A percentile compares a stretch with the other conserved stretches of the same genome.
phyloP scores from a whole-genome alignment of 2,888 invertebrate genomes.

The Drosophila kambysellisi region DNA sequence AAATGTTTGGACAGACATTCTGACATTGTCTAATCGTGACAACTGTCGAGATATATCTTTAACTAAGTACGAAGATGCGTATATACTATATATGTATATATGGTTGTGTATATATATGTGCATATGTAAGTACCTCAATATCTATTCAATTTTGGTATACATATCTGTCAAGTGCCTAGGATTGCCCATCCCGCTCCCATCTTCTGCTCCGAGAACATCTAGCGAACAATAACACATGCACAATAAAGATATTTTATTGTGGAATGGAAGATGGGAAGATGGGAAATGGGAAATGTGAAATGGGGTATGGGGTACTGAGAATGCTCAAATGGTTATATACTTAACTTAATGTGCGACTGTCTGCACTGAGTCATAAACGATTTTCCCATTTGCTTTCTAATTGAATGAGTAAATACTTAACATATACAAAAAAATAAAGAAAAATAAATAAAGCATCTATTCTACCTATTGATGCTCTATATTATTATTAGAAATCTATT shows the following conservation, averaged over 20 bases:
- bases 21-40: constrained; percentile 37
- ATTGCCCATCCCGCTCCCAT: constrained; percentile 1
- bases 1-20: constrained; percentile 51
- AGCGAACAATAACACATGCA: constrained; percentile 47
- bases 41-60: constrained; percentile 45
- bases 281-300: constrained; percentile 5
- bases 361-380: constrained; percentile 66
- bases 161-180: constrained; percentile 15
- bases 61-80: constrained; percentile 23
- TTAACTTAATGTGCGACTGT: constrained; percentile 38
- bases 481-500: background rate
- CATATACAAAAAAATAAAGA: constrained; percentile 37
- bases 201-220: constrained; percentile 26
- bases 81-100: background rate
- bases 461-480: constrained; percentile 22
- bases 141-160: constrained; percentile 16
- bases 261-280: constrained; percentile 11
- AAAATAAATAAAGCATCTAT: constrained; percentile 1
- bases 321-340: constrained; percentile 29
- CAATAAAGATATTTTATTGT: constrained; percentile 46
- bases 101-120: background rate
- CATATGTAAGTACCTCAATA: constrained; percentile 29
- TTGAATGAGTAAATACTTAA: constrained; percentile 61
- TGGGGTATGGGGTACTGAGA: background rate
- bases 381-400: constrained; percentile 64